Conservation (phyloP, 2,888 invertebrate genomes). For the Cylindroiulus punctatus region DNA sequence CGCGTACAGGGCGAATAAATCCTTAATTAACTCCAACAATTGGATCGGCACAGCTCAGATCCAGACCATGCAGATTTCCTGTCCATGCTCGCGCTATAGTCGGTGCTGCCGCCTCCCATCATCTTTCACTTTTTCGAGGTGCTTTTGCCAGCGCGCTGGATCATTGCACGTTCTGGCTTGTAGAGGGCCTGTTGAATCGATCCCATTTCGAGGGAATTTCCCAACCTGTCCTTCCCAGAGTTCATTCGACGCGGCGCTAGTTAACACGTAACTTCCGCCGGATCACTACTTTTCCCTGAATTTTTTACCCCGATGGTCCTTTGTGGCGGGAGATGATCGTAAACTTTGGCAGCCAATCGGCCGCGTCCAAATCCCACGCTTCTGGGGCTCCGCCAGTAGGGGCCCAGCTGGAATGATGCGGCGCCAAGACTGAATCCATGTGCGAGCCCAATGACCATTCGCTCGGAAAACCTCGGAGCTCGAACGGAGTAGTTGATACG, state of each 20-base stretch:
- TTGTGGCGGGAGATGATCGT: not conserved
- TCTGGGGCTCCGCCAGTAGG: not conserved
- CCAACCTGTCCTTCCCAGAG: not conserved
- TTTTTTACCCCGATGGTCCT: not conserved
- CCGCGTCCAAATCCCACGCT: not conserved
- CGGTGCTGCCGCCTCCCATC: constrained; percentile 15
- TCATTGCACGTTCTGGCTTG: too few relatives aligned
- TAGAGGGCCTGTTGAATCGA: not conserved
- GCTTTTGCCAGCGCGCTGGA: not conserved
- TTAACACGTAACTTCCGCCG: not conserved
- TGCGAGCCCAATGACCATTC: not conserved
- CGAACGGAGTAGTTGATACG: not conserved
- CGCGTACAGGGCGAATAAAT: not conserved
- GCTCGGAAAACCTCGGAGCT: not conserved
- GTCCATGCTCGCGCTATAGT: not conserved
- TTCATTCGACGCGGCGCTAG: not conserved
- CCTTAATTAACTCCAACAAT: not conserved
- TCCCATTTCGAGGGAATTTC: not conserved
- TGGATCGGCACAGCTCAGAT: not conserved
- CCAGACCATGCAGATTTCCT: not conserved
- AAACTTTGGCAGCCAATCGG: constrained; percentile 13
- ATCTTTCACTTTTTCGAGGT: constrained; percentile 15
- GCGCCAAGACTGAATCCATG: constrained; percentile 37
- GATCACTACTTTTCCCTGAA: too few relatives aligned
- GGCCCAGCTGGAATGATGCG: not conserved